Evolutionary conservation across 2,113 vertebrate genomes (phyloP), one percentile per base, ranked within the genome.

Genomic region (Acrocephalus kingi): DNA sequence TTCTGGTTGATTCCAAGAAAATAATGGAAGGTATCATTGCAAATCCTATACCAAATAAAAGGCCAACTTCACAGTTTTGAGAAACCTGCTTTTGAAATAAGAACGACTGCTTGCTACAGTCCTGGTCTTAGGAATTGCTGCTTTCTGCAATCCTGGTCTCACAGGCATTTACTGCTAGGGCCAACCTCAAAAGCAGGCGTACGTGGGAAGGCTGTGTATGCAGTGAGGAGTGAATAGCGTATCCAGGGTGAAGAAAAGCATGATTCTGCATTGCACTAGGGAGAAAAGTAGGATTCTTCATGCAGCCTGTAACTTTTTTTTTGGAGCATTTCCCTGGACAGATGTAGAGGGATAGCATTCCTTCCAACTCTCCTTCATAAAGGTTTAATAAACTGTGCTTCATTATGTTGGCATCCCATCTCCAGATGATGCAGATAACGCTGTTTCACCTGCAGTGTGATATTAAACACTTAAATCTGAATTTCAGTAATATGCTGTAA

Each of bases 341-440:
- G 51, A 69, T 63, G 69, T 35, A 64, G 30, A 77, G 17, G 35
- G 19, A 74, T 63, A 93, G 27, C 56, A 92, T 88, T 91, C 75
- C 28, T 96, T 91, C 63, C 78, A 91, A 23, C 10, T 85, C n/a
- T 69, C 11, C 58, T 91, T 93, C 46, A 80, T 74, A 93, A 90
- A 74, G 15, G 11, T 87, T 89, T 85, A 79, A 81, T 91, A 91
- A 93, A 59, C 59, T 74, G 63, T 22, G 11, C 30, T 73, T 93
- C 79, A 68, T 83, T 94, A 79, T 17, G 22, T 46, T 97, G 94
- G 88, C 85, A 88, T 92, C 21, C n/a, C 73, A 90, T 39, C 15
- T 78, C 35, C 52, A 92, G 93, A 95, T 92, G 73, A 84, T 84
- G 69, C 27, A 92, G 93, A 92, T 92, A 93, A 51, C 31, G 25